These are phyloP conservation scores for Ennomos erosarius DNA, from an alignment of 2,888 invertebrate species.

Conservation along the genomic window DNA sequence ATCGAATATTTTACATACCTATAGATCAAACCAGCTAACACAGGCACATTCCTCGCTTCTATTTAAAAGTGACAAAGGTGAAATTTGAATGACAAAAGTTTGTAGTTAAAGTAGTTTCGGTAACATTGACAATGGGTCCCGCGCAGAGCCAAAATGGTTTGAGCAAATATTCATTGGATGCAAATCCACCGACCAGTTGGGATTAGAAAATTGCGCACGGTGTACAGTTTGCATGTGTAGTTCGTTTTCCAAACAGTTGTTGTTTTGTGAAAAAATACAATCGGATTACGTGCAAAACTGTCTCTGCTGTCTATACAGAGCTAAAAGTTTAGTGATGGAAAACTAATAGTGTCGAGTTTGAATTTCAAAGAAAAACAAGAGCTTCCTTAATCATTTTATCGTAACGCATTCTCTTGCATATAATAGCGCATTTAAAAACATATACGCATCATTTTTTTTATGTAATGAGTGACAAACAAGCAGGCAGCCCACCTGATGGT, in stretches of 20 bases:
- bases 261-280: constrained; percentile 36
- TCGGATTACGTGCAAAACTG: constrained; percentile 35
- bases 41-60: constrained; percentile 29
- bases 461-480: too few relatives aligned
- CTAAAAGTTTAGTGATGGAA: too few relatives aligned
- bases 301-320: constrained; percentile 1
- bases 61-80: constrained; percentile 40
- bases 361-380: too few relatives aligned
- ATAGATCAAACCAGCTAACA: constrained; percentile 38
- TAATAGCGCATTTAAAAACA: too few relatives aligned
- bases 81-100: constrained; percentile 41
- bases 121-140: constrained; percentile 61
- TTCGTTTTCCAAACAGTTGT: constrained; percentile 39
- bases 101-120: constrained; percentile 45
- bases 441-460: too few relatives aligned
- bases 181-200: constrained; percentile 69
- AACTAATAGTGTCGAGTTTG: too few relatives aligned
- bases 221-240: constrained; percentile 45
- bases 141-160: constrained; percentile 71
- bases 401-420: too few relatives aligned
- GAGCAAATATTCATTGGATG: constrained; percentile 79
- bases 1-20: constrained; percentile 58
- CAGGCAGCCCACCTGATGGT: too few relatives aligned
- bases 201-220: constrained; percentile 67
- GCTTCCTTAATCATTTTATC: too few relatives aligned